Evolutionary conservation across 1,140 invertebrate species (phyloP).

Genomic region (Mactra quadrangularis): DNA sequence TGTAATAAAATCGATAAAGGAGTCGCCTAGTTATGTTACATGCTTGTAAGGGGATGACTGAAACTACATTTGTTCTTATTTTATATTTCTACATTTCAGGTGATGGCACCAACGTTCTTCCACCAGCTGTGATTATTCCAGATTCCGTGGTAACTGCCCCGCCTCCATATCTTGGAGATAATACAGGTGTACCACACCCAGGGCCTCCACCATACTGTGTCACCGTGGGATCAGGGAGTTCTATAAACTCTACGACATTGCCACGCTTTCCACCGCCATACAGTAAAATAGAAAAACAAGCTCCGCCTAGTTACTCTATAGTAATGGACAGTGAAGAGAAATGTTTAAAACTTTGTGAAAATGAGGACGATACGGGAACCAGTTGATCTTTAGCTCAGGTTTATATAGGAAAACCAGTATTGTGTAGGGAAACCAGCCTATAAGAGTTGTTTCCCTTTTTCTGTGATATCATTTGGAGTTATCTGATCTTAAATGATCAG

Average conservation of each 20-base stretch:
- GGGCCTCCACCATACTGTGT: slow-evolving; percentile 39
- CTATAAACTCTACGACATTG: slow-evolving; percentile 47
- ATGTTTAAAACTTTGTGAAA: slow-evolving; percentile 30
- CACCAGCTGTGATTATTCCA: slow-evolving; percentile 30
- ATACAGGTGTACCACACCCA: slow-evolving; percentile 36
- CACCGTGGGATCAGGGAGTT: slow-evolving; percentile 38
- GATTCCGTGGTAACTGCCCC: slow-evolving; percentile 37
- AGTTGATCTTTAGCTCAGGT: too few relatives aligned
- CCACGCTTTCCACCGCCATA: slow-evolving; percentile 48
- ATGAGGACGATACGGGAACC: slow-evolving; percentile 6
- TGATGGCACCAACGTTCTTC: background rate
- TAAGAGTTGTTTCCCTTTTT: too few relatives aligned
- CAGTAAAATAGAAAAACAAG: slow-evolving; percentile 32
- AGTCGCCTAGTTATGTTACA: too few relatives aligned
- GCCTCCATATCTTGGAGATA: slow-evolving; percentile 48
- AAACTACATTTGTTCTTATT: too few relatives aligned
- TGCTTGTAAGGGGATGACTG: too few relatives aligned
- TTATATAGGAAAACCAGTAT: too few relatives aligned
- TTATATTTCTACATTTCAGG: too few relatives aligned
- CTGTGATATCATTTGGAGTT: too few relatives aligned
- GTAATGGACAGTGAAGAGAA: background rate
- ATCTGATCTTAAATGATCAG: too few relatives aligned
- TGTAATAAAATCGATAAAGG: too few relatives aligned
- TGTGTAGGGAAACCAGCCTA: too few relatives aligned
- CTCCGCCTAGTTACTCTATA: slow-evolving; percentile 49